Evolutionary conservation across 1,140 invertebrate species (phyloP).

Genomic region (Hypothenemus hampei): DNA sequence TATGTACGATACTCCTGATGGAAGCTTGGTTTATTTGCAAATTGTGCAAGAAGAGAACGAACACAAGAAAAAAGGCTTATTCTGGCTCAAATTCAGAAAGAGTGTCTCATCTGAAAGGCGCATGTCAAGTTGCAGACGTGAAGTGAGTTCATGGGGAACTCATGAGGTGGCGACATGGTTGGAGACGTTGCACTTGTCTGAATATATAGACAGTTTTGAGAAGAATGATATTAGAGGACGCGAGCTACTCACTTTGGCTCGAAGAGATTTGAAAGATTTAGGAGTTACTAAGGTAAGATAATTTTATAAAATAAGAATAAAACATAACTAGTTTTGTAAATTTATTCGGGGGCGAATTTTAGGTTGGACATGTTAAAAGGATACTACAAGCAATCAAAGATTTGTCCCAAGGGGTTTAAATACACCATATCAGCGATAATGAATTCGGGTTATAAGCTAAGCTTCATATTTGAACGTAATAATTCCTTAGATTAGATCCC

Average conservation of each 20-base stretch:
- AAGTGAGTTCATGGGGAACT: conserved; percentile 61
- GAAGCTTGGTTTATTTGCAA: conserved; percentile 47
- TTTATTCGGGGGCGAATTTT: background rate
- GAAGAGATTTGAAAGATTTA: conserved; percentile 82
- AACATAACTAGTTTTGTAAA: too few relatives aligned
- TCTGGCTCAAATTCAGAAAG: conserved; percentile 56
- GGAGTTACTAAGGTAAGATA: conserved; percentile 77
- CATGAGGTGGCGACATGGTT: conserved; percentile 79
- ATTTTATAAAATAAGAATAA: background rate
- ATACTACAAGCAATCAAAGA: conserved; percentile 90
- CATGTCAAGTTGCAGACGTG: conserved; percentile 45
- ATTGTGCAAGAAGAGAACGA: conserved; percentile 45
- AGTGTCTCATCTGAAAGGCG: conserved; percentile 43
- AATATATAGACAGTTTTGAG: conserved; percentile 81
- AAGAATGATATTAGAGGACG: conserved; percentile 88
- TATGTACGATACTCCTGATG: conserved; percentile 59
- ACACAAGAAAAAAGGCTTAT: conserved; percentile 54
- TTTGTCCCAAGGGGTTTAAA: conserved; percentile 50
- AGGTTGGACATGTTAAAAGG: conserved; percentile 81
- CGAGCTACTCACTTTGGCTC: conserved; percentile 79
- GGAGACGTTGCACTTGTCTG: conserved; percentile 77
- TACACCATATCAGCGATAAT: conserved; percentile 13
- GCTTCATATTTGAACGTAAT: too few relatives aligned
- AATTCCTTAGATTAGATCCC: too few relatives aligned
- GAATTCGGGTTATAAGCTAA: conserved; percentile 24